A percentile compares a stretch with the other conserved stretches of the same genome.
phyloP scores from a whole-genome alignment of 2,797 vertebrate species.

The Falco rusticolus region DNA sequence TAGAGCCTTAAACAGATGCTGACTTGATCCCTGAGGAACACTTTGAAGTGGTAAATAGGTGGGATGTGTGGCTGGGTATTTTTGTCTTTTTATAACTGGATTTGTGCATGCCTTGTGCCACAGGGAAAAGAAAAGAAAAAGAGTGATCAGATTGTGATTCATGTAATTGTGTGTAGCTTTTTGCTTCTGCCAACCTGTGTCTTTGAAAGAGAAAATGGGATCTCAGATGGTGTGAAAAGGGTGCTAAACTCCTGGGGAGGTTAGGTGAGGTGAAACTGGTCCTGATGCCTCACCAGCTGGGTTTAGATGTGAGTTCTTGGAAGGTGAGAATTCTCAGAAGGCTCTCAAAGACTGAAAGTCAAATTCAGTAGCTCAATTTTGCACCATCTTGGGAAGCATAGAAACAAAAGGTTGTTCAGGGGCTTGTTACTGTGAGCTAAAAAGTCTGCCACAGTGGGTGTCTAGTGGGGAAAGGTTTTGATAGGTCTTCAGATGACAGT shows the following conservation, averaged over 20 bases:
- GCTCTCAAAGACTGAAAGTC: not conserved
- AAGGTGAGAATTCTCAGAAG: not conserved
- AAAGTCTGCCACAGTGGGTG: not conserved
- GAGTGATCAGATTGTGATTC: rapidly evolving
- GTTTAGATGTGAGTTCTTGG: not conserved
- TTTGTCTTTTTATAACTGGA: not conserved
- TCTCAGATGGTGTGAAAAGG: not conserved
- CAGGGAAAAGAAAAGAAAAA: not conserved
- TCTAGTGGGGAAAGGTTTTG: not conserved
- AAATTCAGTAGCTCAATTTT: not conserved
- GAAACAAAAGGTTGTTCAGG: not conserved
- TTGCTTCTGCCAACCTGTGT: not conserved
- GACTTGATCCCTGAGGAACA: rapidly evolving
- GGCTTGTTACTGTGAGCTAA: not conserved
- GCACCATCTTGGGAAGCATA: rapidly evolving
- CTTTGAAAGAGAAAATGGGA: not conserved
- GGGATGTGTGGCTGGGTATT: not conserved
- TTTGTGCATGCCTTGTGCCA: not conserved
- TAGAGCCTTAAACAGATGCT: not conserved
- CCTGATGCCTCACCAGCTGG: not conserved
- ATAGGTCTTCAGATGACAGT: not conserved
- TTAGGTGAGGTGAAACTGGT: not conserved
- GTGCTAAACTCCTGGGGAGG: not conserved
- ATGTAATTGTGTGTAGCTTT: not conserved
- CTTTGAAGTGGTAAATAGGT: not conserved